These are phyloP conservation scores for Horisme vitalbata DNA, from an alignment of 2,888 invertebrate species.

Conservation along the genomic window DNA sequence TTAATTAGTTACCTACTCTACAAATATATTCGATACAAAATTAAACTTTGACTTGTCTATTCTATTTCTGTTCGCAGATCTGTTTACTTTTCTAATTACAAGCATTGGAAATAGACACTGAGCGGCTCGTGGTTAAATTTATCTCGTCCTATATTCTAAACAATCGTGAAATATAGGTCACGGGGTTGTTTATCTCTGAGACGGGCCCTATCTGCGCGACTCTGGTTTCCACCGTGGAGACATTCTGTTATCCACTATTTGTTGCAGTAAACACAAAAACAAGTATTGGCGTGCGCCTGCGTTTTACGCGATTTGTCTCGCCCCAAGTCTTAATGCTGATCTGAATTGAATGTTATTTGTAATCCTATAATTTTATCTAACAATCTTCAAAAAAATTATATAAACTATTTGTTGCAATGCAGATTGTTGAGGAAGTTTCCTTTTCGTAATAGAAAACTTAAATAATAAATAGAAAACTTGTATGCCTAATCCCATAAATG, in stretches of 20 bases:
- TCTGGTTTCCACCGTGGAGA: conserved; percentile 3
- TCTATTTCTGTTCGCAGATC: conserved; percentile 55
- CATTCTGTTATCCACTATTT: conserved; percentile 4
- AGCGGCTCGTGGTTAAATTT: conserved; percentile 67
- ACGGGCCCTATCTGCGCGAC: conserved; percentile 29
- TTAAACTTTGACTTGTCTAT: conserved; percentile 40
- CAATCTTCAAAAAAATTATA: no score
- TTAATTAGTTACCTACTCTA: no score
- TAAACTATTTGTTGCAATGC: neutral
- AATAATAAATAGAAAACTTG: conserved; percentile 3
- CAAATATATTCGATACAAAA: conserved; percentile 22
- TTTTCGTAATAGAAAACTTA: neutral
- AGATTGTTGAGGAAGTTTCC: neutral
- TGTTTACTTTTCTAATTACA: conserved; percentile 73
- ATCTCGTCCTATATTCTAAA: conserved; percentile 69
- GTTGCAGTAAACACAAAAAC: neutral
- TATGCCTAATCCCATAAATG: conserved; percentile 14
- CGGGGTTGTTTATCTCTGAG: conserved; percentile 49
- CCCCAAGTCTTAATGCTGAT: no score
- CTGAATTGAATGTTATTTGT: no score
- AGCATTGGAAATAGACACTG: conserved; percentile 62
- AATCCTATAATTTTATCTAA: no score
- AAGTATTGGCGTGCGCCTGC: no score
- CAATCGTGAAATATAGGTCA: conserved; percentile 67
- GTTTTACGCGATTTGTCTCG: no score